Conservation (phyloP, 2,797 vertebrate species). For the Squalus acanthias region DNA sequence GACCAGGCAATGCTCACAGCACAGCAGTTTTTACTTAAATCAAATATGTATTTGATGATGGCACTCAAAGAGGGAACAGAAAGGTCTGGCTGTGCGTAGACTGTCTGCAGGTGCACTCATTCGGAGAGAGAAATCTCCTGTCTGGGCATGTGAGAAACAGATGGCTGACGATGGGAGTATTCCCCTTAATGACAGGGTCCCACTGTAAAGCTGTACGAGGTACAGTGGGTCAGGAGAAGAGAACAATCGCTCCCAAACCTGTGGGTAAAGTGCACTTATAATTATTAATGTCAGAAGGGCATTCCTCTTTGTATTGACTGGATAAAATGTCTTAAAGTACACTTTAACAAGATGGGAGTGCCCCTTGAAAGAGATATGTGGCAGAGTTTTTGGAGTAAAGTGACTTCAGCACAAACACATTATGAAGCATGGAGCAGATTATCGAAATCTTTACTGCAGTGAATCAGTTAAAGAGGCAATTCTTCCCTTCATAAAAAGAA, state of each 20-base stretch:
- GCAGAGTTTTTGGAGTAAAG: background rate
- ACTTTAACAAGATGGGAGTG: background rate
- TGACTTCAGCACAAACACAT: background rate
- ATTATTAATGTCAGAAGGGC: background rate
- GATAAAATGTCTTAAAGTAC: background rate
- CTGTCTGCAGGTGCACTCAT: background rate
- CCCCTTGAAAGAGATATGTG: background rate
- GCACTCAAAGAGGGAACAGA: background rate
- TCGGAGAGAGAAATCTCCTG: background rate
- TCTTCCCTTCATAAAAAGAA: background rate
- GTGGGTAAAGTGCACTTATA: background rate
- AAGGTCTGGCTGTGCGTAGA: background rate
- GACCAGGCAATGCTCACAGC: background rate
- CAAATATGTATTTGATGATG: background rate
- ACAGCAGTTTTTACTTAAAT: constrained; percentile 23
- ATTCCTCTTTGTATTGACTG: background rate
- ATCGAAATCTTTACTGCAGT: background rate
- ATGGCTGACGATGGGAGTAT: background rate
- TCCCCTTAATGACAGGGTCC: background rate
- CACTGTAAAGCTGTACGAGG: background rate
- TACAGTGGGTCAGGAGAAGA: background rate
- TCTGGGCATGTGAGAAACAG: background rate
- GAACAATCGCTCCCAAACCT: background rate
- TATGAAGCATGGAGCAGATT: background rate
- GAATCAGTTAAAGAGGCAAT: background rate